phyloP scores from a whole-genome alignment of 2,888 invertebrate genomes.

The Gonocerus acuteangulatus region DNA sequence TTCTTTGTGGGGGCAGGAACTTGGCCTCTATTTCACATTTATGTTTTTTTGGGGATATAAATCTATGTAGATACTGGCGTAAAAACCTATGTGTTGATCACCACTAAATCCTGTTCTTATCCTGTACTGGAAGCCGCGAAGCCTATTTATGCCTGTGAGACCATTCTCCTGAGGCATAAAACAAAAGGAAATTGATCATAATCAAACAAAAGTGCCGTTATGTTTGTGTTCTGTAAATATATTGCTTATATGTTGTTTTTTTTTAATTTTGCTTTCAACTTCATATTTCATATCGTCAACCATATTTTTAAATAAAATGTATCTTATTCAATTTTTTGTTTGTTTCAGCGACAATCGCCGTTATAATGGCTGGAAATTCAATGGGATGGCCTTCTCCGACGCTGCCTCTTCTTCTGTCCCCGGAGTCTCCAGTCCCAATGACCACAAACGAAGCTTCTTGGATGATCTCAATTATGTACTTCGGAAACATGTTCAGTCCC shows the following conservation, averaged over 20 bases:
- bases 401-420: constrained; percentile 29
- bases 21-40: too few relatives aligned
- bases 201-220: too few relatives aligned
- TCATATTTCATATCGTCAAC: not conserved
- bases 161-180: too few relatives aligned
- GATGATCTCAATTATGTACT: constrained; percentile 38
- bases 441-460: constrained; percentile 36
- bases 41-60: too few relatives aligned
- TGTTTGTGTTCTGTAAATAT: not conserved
- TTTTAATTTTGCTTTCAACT: not conserved
- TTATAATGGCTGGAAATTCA: constrained; percentile 34
- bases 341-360: constrained; percentile 32
- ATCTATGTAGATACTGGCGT: too few relatives aligned
- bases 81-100: too few relatives aligned
- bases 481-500: constrained; percentile 37
- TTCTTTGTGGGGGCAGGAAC: too few relatives aligned
- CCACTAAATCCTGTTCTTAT: too few relatives aligned
- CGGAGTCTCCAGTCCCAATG: constrained; percentile 33
- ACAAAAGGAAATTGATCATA: too few relatives aligned
- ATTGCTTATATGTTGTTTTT: too few relatives aligned
- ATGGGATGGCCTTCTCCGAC: constrained; percentile 37
- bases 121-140: too few relatives aligned
- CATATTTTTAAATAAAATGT: not conserved
- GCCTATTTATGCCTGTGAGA: too few relatives aligned
- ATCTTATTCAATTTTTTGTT: not conserved